A percentile compares a stretch with the other conserved stretches of the same genome.
Evolutionary conservation across 1,140 invertebrate species (phyloP).

Genomic region (Ephestia elutella): DNA sequence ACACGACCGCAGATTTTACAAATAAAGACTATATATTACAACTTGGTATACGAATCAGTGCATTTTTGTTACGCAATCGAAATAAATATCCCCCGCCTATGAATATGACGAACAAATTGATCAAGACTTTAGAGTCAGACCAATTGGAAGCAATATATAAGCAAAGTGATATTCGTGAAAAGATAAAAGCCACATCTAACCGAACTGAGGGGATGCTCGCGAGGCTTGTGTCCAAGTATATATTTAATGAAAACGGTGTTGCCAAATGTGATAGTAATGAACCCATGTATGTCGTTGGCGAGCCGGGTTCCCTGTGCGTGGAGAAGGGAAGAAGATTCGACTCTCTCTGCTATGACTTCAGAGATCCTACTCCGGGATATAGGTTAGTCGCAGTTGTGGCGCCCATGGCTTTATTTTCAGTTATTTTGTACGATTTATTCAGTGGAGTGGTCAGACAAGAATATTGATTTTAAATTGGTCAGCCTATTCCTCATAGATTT

Average conservation of each 20-base stretch:
- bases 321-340: slow-evolving; percentile 43
- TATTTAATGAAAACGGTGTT: slow-evolving; percentile 40
- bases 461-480: slow-evolving; percentile 21
- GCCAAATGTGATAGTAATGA: slow-evolving; percentile 45
- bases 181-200: slow-evolving; percentile 28
- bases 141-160: slow-evolving; percentile 26
- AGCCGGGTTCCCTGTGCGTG: slow-evolving; percentile 45
- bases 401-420: slow-evolving; percentile 49
- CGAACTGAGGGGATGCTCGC: slow-evolving; percentile 44
- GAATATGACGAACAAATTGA: not conserved
- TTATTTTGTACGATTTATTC: slow-evolving; percentile 62
- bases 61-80: not conserved
- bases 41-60: not conserved
- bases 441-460: slow-evolving; percentile 56
- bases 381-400: slow-evolving; percentile 51
- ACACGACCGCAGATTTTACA: slow-evolving; percentile 24
- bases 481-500: no score
- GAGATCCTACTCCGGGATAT: slow-evolving; percentile 52
- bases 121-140: not conserved
- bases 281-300: slow-evolving; percentile 41
- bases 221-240: slow-evolving; percentile 47
- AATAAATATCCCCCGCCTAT: not conserved
- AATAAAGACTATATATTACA: slow-evolving; percentile 12
- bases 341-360: slow-evolving; percentile 50
- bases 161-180: slow-evolving; percentile 34